Evolutionary conservation across 2,888 invertebrate species (phyloP), one percentile per base, ranked within the genome.

Genomic region (Amblyjoppa proteus): DNA sequence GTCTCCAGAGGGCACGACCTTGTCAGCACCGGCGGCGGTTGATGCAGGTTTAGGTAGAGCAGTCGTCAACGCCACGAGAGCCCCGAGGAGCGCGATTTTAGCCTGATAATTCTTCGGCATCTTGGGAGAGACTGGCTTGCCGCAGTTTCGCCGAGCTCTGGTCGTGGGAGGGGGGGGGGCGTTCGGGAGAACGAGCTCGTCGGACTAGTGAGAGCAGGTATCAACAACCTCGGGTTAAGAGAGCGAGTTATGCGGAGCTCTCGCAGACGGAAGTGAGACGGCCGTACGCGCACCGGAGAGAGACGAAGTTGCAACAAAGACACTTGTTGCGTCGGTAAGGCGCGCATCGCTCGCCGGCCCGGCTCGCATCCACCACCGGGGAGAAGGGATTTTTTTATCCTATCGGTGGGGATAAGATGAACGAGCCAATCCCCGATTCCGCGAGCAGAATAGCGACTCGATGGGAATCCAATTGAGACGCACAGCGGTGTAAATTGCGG

Each of bases 1-100:
- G 49, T 80, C 28, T 53, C 45, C 85, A 49, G 77, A 78, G 83
- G 80, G 81, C 83, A 41, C 45, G 81, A 86, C 85, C 85, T 83
- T 77, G 41, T 85, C 81, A 56, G 69, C 69, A 61, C 71, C 58
- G 34, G 34, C 58, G 58, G 64, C 64, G 6, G 13, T 31, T 31
- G 64, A 6, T 64, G 31, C 68, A 41, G 82, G 53, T 58, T 79
- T 82, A 7, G 85, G 83, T 53, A 74, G 16, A 56, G 73, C 80
- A 64, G 74, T 31, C 3, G 82, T 68, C 34, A 66, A 34, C 28
- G 80, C 71, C 4, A 71, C 76, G 28, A 80, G 38, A 11, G 70
- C 69, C 25, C 45, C 64, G 31, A 83, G 49, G 28, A 80, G 49
- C 53, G 51, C 58, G 28, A 80, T 81, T 34, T 34, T 38, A 16